Conservation (phyloP, 2,113 vertebrate genomes). For the Zapus hudsonius region DNA sequence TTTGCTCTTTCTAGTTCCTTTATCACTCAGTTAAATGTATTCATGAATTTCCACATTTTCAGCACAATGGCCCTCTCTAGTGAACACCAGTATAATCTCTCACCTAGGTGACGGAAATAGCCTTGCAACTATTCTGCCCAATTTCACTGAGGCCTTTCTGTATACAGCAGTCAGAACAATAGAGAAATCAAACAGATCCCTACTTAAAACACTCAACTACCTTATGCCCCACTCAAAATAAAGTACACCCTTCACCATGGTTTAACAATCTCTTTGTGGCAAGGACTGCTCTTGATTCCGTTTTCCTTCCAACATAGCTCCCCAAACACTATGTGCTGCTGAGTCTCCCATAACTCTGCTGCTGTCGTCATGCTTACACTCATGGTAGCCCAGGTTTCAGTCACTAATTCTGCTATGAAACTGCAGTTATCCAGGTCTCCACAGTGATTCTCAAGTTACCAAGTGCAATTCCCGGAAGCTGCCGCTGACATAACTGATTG, state of each 20-base stretch:
- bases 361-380: background rate
- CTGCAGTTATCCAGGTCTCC: background rate
- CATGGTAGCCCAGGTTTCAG: background rate
- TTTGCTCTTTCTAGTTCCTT: background rate
- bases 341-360: background rate
- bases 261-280: background rate
- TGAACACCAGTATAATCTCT: background rate
- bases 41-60: background rate
- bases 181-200: background rate
- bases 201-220: background rate
- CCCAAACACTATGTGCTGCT: background rate
- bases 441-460: too few relatives aligned
- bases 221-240: background rate
- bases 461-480: background rate
- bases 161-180: background rate
- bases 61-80: background rate
- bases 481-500: background rate
- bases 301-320: background rate
- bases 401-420: background rate
- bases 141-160: background rate
- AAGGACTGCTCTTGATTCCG: background rate
- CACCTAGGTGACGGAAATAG: constrained; percentile 18
- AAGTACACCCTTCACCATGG: background rate
- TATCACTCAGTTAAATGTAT: background rate
- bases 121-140: background rate